These are phyloP conservation scores for Petrosia ficiformis DNA, from an alignment of 37 sponge, comb jelly and placozoan species.

Conservation along the genomic window DNA sequence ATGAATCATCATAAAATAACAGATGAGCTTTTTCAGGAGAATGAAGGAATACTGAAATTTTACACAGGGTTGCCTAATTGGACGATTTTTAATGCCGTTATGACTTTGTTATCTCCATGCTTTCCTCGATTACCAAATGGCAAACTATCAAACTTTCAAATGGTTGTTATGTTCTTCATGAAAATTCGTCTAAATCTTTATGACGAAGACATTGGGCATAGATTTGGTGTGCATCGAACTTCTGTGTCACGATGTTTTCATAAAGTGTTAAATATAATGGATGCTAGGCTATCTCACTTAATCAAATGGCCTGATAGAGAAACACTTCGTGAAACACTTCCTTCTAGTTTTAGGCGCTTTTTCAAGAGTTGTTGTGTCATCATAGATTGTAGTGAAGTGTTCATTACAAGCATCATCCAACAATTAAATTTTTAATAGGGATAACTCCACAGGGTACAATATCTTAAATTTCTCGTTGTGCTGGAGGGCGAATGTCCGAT, in stretches of 20 bases:
- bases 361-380: conserved; percentile 16
- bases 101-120: too few relatives aligned
- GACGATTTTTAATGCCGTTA: too few relatives aligned
- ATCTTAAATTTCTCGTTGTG: conserved; percentile 38
- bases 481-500: conserved; percentile 52
- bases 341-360: conserved; percentile 4
- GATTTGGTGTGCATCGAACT: too few relatives aligned
- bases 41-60: too few relatives aligned
- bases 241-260: background rate
- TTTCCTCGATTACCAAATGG: too few relatives aligned
- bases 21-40: too few relatives aligned
- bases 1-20: too few relatives aligned
- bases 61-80: too few relatives aligned
- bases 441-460: conserved; percentile 57
- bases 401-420: conserved; percentile 50
- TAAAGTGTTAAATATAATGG: background rate
- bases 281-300: background rate
- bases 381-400: background rate
- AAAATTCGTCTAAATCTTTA: too few relatives aligned
- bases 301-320: conserved; percentile 13
- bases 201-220: too few relatives aligned
- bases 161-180: too few relatives aligned
- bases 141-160: too few relatives aligned
- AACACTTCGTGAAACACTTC: background rate
- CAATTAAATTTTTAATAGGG: conserved; percentile 36